phyloP scores from a whole-genome alignment of 2,113 vertebrate genomes.

The Climacteris rufus region DNA sequence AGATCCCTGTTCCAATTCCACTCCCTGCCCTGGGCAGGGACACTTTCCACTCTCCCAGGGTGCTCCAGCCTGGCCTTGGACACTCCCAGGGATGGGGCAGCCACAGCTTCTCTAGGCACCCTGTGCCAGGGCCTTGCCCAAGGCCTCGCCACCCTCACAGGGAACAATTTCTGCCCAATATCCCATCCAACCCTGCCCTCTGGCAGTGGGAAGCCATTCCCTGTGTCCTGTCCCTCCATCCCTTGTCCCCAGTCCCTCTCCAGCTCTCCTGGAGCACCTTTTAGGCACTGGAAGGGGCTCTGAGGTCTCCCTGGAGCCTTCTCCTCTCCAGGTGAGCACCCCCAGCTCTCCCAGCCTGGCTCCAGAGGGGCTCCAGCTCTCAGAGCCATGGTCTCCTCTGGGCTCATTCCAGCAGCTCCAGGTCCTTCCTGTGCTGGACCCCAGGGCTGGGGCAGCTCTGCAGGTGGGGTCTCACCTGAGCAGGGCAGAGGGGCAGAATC shows the following conservation, averaged over 20 bases:
- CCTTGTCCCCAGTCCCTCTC: background rate
- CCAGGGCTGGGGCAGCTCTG: background rate
- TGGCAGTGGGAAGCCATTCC: background rate
- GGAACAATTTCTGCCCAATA: background rate
- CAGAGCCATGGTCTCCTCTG: rapidly evolving
- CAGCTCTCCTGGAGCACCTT: background rate
- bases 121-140: background rate
- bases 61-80: background rate
- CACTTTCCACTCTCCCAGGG: background rate
- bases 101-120: background rate
- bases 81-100: background rate
- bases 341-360: background rate
- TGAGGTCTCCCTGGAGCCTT: background rate
- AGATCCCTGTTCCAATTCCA: background rate
- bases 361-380: background rate
- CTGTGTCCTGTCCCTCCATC: background rate
- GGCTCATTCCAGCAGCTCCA: rapidly evolving
- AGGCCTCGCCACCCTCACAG: rapidly evolving
- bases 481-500: background rate
- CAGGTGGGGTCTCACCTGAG: background rate
- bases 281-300: background rate
- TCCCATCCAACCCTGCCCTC: background rate
- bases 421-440: rapidly evolving
- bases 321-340: background rate
- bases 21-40: rapidly evolving